These are phyloP conservation scores for Chorisops tibialis DNA, from an alignment of 2,888 invertebrate species.

Conservation along the genomic window DNA sequence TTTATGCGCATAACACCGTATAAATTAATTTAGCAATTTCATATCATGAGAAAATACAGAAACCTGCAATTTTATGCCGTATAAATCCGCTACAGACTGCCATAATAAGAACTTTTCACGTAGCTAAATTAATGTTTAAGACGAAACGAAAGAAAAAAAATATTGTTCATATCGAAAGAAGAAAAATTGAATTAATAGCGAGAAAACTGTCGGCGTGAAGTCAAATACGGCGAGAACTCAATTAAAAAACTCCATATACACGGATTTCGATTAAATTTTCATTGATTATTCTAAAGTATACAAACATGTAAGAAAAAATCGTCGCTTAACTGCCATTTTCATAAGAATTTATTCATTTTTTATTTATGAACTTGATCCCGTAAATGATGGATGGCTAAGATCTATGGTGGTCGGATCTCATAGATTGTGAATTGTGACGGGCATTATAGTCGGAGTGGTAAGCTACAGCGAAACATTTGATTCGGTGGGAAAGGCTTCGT, in stretches of 20 bases:
- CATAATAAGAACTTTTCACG: too few relatives aligned
- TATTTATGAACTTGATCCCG: neutral
- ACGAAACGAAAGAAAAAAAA: too few relatives aligned
- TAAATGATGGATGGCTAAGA: neutral
- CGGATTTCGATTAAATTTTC: neutral
- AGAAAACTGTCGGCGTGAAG: neutral
- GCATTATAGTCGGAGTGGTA: neutral
- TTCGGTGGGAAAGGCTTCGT: constrained; percentile 1
- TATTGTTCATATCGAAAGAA: too few relatives aligned
- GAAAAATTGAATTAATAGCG: too few relatives aligned
- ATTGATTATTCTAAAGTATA: neutral
- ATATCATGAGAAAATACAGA: too few relatives aligned
- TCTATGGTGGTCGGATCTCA: neutral
- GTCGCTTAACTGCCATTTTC: constrained; percentile 1
- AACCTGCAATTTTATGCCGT: too few relatives aligned
- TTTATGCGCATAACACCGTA: too few relatives aligned
- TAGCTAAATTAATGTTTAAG: too few relatives aligned
- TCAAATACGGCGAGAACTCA: constrained; percentile 18
- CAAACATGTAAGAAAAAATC: neutral
- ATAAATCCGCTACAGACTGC: too few relatives aligned
- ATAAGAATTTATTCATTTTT: constrained; percentile 10
- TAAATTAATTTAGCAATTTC: too few relatives aligned
- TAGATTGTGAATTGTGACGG: neutral
- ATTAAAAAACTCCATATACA: constrained; percentile 16
- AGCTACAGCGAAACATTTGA: neutral